Percentiles rank a stretch among this genome's conserved stretches.
These are phyloP conservation scores for Zosterops pallidus DNA, from an alignment of 2,113 vertebrate genomes.

Conservation along the genomic window DNA sequence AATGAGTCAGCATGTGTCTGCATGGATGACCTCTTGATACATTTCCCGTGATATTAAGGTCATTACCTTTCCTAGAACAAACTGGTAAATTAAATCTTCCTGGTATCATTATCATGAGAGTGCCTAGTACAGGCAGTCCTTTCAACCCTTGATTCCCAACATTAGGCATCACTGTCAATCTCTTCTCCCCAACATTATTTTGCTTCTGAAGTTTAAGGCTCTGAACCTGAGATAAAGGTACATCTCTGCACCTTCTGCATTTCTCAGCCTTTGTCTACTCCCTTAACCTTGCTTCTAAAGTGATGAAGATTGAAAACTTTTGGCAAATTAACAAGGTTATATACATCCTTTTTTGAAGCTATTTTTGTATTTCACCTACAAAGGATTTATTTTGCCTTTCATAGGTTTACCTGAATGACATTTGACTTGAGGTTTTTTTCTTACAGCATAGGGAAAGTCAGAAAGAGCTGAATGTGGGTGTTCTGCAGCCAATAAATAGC, in stretches of 20 bases:
- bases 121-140: background rate
- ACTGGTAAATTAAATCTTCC: conserved; percentile 31
- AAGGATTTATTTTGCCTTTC: conserved; percentile 20
- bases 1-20: background rate
- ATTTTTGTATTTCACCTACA: conserved; percentile 12
- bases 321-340: conserved; percentile 38
- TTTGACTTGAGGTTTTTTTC: background rate
- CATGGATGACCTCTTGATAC: conserved; percentile 1
- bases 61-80: conserved; percentile 50
- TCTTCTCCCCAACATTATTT: conserved; percentile 7
- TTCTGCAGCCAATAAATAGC: background rate
- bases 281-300: conserved; percentile 19
- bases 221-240: background rate
- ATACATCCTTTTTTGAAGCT: background rate
- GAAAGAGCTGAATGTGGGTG: background rate
- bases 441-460: background rate
- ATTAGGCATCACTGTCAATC: background rate
- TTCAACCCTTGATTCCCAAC: background rate
- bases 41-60: background rate
- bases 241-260: background rate
- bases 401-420: background rate
- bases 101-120: background rate
- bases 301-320: conserved; percentile 29
- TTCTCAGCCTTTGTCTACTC: background rate
- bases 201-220: background rate